phyloP scores from a whole-genome alignment of 1,140 invertebrate genomes.

The Apocrypta bakeri region DNA sequence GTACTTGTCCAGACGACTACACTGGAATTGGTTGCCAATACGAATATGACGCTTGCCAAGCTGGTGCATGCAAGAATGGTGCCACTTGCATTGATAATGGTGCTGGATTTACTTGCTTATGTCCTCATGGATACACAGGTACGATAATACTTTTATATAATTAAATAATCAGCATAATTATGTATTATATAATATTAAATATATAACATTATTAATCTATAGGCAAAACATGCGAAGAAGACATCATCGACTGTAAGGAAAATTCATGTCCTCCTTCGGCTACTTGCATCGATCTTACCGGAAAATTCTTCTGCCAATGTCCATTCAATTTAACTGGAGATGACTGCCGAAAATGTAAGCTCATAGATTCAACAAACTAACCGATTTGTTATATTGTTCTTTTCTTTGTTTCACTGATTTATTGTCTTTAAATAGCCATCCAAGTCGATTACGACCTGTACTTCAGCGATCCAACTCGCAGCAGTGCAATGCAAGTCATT shows the following conservation, averaged over 20 bases:
- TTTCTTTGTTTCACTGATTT: constrained; percentile 23
- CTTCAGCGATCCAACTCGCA: constrained; percentile 91
- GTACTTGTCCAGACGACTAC: constrained; percentile 90
- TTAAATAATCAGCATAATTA: background rate
- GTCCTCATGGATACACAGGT: constrained; percentile 88
- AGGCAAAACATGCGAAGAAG: constrained; percentile 92
- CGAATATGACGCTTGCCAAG: constrained; percentile 93
- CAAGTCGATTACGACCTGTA: constrained; percentile 97
- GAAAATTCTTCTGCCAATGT: constrained; percentile 95
- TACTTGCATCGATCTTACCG: constrained; percentile 94
- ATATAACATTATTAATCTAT: constrained; percentile 34
- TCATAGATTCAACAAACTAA: constrained; percentile 15
- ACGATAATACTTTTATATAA: background rate
- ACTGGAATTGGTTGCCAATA: constrained; percentile 94
- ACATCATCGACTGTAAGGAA: constrained; percentile 94
- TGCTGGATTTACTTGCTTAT: constrained; percentile 88
- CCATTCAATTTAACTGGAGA: constrained; percentile 97
- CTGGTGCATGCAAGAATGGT: constrained; percentile 91
- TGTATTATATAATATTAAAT: background rate
- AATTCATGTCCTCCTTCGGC: constrained; percentile 95
- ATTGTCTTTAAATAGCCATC: constrained; percentile 80
- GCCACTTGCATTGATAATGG: constrained; percentile 92
- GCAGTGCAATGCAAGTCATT: constrained; percentile 91
- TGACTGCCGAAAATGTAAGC: constrained; percentile 94
- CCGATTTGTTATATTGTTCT: constrained; percentile 3